Base-by-base conservation (phyloP, 2,113 vertebrate genomes). In the Cairina moschata region DNA sequence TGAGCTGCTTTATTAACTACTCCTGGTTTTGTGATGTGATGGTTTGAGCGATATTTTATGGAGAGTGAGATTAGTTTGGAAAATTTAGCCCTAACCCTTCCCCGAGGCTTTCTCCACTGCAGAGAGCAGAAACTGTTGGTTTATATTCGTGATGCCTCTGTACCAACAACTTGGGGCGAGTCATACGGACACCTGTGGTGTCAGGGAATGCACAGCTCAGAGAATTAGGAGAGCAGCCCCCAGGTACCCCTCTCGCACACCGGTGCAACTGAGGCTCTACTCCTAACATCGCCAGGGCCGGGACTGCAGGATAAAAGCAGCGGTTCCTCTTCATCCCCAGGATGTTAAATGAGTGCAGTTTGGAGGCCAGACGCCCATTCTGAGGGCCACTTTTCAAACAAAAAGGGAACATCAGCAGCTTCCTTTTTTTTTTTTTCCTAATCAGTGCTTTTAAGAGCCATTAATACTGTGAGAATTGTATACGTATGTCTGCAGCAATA, bases 71-170 rank as follows among this genome's bases (percentile, higher is more conserved):
- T 84, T 76, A 84, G 63, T 73, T 84, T 32, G 65, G 62, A 66
- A 79, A 79, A 66, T 82, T 73, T 31, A 68, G 48, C 66, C 34
- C 62, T 95, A 95, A 79, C 79, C 83, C 71, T 94, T 71, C 74
- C 79, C 60, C 78, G 42, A 56, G 65, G 73, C 42, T 90, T 67
- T 34, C 59, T 55, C 28, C 18, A 15, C 0, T 15, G 38, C n/a
- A 86, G 34, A 36, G 22, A 73, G 31, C 52, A 86, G 38, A 94
- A 60, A 5, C 38, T 72, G 29, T 23, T 13, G 56, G 55, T 81
- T 66, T 90, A 31, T 42, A 65, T 5, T 68, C 7, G 2, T 4
- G 26, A 58, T 48, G 65, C 23, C n/a, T 65, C 68, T 38, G 8
- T 9, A 36, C 11, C 0, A 5, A 56, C 29, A 66, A 28, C 58